Evolutionary conservation across 2,888 invertebrate species (phyloP), one percentile per base, ranked within the genome.

Genomic region (Tromatobia lineatoria): DNA sequence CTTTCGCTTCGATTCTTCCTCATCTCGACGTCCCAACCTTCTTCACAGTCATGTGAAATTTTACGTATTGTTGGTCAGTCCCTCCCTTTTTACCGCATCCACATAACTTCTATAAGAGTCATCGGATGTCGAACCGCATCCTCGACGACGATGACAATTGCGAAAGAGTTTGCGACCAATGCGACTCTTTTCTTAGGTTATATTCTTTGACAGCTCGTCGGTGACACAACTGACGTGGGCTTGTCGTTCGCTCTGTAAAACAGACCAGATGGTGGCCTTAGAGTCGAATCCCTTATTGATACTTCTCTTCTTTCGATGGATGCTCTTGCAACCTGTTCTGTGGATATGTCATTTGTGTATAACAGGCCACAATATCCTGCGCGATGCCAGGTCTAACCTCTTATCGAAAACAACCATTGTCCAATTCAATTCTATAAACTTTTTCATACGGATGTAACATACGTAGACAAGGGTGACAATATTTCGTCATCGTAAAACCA

Each of bases 121-220:
- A 64, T 75, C 74, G 74, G 74, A 75, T 52, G 74, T 75, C 50
- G 61, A 50, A 75, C 74, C 74, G 38, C 74, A 75, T 75, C 61
- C 59, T 47, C 73, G 59, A 67, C 13, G 6, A 34, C 6, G 8
- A 64, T 23, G 50, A 75, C 64, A 75, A 75, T 75, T 75, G 50
- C 34, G 25, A 61, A 11, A 50, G 29, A 47, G 29, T 54, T 29
- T 61, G 10, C 54, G 18, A 34, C 7, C 15, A n/a, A 50, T 45
- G 42, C 18, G 59, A 29, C 7, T 47, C 50, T 52, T 34, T 59
- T 42, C 25, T 50, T 18, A 11, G 10, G 45, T 45, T 18, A 13
- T 25, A 20, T 29, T 34, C 18, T n/a, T 59, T 61, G 29, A 10
- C 4, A 23, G 23, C 38, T 2, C 23, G 13, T 42, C 64, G 20